Conservation (phyloP, 2,113 vertebrate genomes). For the Sitta europaea region DNA sequence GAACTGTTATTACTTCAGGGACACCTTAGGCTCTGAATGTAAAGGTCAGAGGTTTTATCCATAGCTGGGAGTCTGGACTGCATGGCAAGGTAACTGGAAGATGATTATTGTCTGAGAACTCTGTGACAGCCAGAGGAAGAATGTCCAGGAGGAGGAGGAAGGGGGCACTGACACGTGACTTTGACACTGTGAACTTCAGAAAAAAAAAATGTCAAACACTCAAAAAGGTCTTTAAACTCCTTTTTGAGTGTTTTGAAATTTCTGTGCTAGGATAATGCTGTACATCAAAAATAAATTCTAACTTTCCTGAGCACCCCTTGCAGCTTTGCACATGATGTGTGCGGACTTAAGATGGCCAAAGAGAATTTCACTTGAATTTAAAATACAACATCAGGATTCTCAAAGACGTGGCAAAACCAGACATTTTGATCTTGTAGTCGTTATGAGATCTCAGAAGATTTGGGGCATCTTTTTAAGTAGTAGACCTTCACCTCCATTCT, state of each 20-base stretch:
- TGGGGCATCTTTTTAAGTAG: neutral
- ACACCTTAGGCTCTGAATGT: neutral
- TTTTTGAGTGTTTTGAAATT: neutral
- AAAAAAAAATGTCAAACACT: neutral
- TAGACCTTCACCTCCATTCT: neutral
- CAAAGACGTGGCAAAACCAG: neutral
- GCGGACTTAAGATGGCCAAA: neutral
- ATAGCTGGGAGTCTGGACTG: neutral
- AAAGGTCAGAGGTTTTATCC: neutral
- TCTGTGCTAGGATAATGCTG: fast-evolving
- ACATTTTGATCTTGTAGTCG: neutral
- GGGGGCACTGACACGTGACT: neutral
- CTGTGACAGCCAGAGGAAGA: neutral
- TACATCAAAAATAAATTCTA: neutral
- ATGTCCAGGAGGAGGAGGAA: neutral
- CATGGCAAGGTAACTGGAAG: neutral
- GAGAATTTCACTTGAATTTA: neutral
- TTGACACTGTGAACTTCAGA: neutral
- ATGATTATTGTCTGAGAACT: neutral
- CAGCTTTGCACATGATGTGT: neutral
- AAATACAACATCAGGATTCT: neutral
- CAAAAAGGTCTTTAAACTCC: neutral
- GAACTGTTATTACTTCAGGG: neutral
- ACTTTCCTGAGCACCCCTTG: neutral
- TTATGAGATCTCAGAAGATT: neutral